Evolutionary conservation across 2,113 vertebrate species (phyloP), one percentile per base, ranked within the genome.

Genomic region (Saimiri boliviensis): DNA sequence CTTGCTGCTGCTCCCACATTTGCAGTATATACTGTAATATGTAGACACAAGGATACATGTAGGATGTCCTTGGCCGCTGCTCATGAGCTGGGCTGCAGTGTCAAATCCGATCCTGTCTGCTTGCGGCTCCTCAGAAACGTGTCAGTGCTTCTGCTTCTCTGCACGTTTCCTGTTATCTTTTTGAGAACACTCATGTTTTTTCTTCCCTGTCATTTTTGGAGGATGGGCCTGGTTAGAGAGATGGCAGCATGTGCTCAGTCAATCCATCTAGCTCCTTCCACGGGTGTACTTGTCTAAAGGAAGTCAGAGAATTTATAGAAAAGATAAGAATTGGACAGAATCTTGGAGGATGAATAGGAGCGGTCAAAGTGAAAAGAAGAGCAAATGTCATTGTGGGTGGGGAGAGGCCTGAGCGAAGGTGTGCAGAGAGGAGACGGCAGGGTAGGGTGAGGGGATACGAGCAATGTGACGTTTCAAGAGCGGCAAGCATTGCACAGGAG

Each of bases 341-440:
- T 77, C 42, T 77, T 92, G 49, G 40, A 42, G 25, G 37, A 66
- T 30, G 11, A 95, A 25, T 40, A 52, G 27, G 30, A 71, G 27
- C 58, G 27, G 25, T 7, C 7, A 35, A 49, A 49, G 23, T 17
- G 16, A 32, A 92, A 81, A 49, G 25, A 12, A 40, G 23, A 73
- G 30, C 71, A 32, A 35, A 81, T 27, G 58, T 0, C 1, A 10
- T 12, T 23, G 23, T 37, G 49, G 49, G 32, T 10, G 23, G 66
- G n/a, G 17, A 84, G 49, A 83, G 25, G 42, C 4, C 9, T 37
- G 54, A 80, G 30, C 16, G 23, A 81, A 82, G 30, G 27, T 35
- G 2, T 5, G 11, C 66, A 56, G 35, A 56, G 13, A 40, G 5
- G 47, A n/a, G 66, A 58, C 0, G 0, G 54, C 5, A 20, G 0